Conservation (phyloP, 2,797 vertebrate genomes). For the Enteromius mattozi region DNA sequence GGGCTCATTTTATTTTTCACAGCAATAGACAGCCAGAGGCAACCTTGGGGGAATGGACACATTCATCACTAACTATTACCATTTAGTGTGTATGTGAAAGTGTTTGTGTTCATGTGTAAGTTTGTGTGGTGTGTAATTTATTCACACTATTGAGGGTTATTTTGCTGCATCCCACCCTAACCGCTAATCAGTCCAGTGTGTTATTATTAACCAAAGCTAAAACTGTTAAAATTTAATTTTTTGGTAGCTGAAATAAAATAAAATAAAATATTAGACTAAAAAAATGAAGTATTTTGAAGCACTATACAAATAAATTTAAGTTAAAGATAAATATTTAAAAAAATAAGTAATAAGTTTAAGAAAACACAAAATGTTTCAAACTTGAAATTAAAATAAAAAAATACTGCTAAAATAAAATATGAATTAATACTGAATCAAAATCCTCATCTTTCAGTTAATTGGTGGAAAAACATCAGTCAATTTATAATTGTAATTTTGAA, state of each 20-base stretch:
- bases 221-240: background rate
- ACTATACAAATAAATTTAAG: background rate
- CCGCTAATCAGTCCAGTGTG: background rate
- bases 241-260: background rate
- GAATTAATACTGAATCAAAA: background rate
- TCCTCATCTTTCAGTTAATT: background rate
- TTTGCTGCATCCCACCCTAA: background rate
- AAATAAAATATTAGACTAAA: background rate
- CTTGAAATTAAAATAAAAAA: background rate
- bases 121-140: constrained; percentile 33
- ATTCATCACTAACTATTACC: constrained; percentile 74
- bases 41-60: constrained; percentile 68
- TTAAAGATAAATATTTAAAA: background rate
- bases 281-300: background rate
- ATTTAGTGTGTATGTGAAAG: constrained; percentile 44
- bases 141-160: constrained; percentile 19
- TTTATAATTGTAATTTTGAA: background rate
- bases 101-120: constrained; percentile 47
- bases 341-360: background rate
- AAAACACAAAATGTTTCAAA: background rate
- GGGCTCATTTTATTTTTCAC: constrained; percentile 72
- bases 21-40: constrained; percentile 72
- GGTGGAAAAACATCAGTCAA: background rate
- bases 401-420: background rate
- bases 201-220: background rate